Evolutionary conservation across 2,888 invertebrate genomes (phyloP).

Genomic region (Linnaemya tessellans): DNA sequence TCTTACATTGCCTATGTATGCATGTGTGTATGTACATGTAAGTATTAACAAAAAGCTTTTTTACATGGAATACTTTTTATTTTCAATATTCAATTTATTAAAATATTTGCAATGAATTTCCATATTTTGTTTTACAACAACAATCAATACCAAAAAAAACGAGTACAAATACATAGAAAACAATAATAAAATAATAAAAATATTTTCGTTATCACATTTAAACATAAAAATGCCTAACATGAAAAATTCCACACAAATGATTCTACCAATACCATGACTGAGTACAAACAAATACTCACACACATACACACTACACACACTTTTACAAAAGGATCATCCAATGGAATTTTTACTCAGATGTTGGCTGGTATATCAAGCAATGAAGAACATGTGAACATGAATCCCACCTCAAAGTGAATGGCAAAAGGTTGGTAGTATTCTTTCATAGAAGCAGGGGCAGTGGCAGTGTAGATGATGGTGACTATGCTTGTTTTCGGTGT

Average conservation of each 20-base stretch:
- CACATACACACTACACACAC: not conserved
- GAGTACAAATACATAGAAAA: not conserved
- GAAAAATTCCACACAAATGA: slow-evolving; percentile 51
- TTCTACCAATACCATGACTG: slow-evolving; percentile 1
- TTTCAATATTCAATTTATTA: slow-evolving; percentile 43
- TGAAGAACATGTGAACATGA: slow-evolving; percentile 30
- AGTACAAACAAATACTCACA: not conserved
- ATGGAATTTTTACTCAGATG: slow-evolving; percentile 52
- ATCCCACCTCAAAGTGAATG: slow-evolving; percentile 33
- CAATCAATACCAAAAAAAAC: slow-evolving; percentile 17
- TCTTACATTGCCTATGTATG: not conserved
- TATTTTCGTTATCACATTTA: slow-evolving; percentile 67
- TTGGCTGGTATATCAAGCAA: slow-evolving; percentile 13
- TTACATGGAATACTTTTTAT: slow-evolving; percentile 22
- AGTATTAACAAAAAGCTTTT: not conserved
- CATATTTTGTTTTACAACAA: slow-evolving; percentile 43
- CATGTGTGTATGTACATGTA: not conserved
- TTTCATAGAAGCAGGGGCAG: slow-evolving; percentile 8
- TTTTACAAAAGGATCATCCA: slow-evolving; percentile 29
- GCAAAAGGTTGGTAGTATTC: slow-evolving; percentile 37
- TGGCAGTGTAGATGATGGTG: not conserved
- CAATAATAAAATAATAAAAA: slow-evolving; percentile 61
- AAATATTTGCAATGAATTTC: slow-evolving; percentile 46
- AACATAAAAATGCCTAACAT: slow-evolving; percentile 67
- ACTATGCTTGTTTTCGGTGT: slow-evolving; percentile 6